Base-by-base conservation (phyloP, 2,888 invertebrate genomes). In the Acanthoscelides obtectus region DNA sequence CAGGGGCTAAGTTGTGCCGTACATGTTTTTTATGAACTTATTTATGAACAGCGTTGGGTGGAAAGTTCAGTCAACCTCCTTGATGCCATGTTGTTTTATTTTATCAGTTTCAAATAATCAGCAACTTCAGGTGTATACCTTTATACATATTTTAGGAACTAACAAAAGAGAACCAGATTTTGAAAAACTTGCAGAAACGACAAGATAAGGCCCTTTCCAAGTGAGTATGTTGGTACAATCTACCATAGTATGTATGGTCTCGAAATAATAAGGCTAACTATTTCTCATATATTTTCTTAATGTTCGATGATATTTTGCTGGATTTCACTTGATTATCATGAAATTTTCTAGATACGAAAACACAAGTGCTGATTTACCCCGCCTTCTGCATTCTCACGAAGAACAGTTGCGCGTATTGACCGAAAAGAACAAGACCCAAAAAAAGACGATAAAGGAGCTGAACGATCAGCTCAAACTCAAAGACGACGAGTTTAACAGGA, bases 181-280 rank as follows among this genome's bases (percentile, higher is more conserved):
- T 95, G 27, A 91, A 92, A 78, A 93, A 91, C 2, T 84, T 94
- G 64, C 94, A 94, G 83, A 94, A 93, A 81, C 89, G 94, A 69
- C 94, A 94, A 80, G 94, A 94, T 80, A 89, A 90, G 72, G 94
- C 94, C 0, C 84, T 95, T 69, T 90, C 90, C 77, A 92, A 91
- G 87, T 90, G 86, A 81, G 81, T 76, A 67, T 67, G 22, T 71
- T 66, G n/a, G n/a, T n/a, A n/a, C n/a, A 66, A 64, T 22, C 12
- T 22, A 21, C 6, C 2, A 20, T 22, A 68, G 21, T 25, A 27
- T 25, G 2, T 21, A 22, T 64, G n/a, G n/a, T n/a, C n/a, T n/a
- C n/a, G n/a, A n/a, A n/a, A n/a, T n/a, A n/a, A n/a, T n/a, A n/a
- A n/a, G n/a, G n/a, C n/a, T n/a, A n/a, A n/a, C n/a, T n/a, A n/a